Conservation (phyloP, 2,113 vertebrate species). For the Neoarius graeffei region DNA sequence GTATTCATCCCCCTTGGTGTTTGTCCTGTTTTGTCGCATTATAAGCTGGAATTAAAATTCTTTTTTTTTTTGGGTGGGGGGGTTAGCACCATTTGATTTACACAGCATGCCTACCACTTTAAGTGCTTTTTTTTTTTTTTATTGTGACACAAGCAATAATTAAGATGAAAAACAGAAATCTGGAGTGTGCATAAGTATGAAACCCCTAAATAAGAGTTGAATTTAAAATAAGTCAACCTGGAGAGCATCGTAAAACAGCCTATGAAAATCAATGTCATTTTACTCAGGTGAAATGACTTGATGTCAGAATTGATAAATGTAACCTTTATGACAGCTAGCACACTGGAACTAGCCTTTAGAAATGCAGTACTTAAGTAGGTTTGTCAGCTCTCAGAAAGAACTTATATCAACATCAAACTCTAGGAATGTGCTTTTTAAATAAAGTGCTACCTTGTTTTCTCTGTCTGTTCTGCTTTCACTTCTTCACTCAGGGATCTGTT, state of each 20-base stretch:
- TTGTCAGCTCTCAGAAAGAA: neutral
- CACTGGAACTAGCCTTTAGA: neutral
- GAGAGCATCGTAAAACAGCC: neutral
- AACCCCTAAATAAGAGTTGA: too few relatives aligned
- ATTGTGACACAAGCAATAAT: too few relatives aligned
- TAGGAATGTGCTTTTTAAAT: neutral
- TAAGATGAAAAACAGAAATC: too few relatives aligned
- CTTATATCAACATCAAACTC: neutral
- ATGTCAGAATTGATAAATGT: neutral
- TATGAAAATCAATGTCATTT: neutral
- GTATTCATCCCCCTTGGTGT: too few relatives aligned
- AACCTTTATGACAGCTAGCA: neutral
- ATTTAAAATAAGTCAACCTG: neutral
- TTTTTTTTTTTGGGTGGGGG: too few relatives aligned
- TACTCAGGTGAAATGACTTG: neutral
- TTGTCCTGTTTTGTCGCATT: too few relatives aligned
- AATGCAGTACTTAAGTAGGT: neutral
- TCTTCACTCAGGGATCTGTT: slow-evolving; percentile 79
- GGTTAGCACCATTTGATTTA: too few relatives aligned
- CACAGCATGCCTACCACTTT: too few relatives aligned
- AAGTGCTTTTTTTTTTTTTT: too few relatives aligned
- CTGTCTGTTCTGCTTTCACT: neutral
- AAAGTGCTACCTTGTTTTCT: neutral
- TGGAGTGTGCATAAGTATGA: too few relatives aligned
- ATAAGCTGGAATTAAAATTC: too few relatives aligned